Base-by-base conservation (phyloP, 2,113 vertebrate genomes). In the Cavia porcellus region DNA sequence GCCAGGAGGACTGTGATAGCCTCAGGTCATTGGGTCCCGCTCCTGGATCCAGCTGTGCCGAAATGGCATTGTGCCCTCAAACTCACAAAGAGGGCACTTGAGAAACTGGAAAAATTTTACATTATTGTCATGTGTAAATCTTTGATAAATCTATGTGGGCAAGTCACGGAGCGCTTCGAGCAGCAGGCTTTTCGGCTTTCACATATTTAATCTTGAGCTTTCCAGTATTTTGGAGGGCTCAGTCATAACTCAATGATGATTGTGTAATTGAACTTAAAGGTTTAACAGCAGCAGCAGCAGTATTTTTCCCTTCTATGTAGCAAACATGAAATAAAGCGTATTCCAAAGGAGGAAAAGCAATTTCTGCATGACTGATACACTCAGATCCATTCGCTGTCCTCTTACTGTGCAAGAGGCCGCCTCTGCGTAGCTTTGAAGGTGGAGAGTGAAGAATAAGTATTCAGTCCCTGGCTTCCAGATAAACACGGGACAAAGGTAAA, bases 191-290 rank as follows among this genome's bases (percentile, higher is more conserved):
- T 97, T 96, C 57, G 90, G 64, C 19, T 94, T 95, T 77, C 86
- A 94, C 30, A 17, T 93, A 87, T 81, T 95, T 96, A 62, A 86
- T 96, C 95, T 95, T 62, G 91, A 96, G 74, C 61, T 24, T 96
- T 96, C 74, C 2, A 17, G 96, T 84, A 30, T 93, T 97, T 96
- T 20, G 6, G 74, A 38, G 77, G 80, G 19, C 3, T 92, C 84
- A 75, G 0, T 68, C 88, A 83, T 87, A 89, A 59, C 74, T 96
- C 84, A 75, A 1, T 68, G 88, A 86, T 87, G 91, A 59, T 79
- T 96, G 97, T 95, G 81, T 38, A 84, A 22, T 97, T 95, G 88
- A 92, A 45, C 4, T 86, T 95, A 42, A 92, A 95, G 38, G 66
- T 68, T 93, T 92, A 96, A 95, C 80, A 88, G 61, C 35, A 1